These are phyloP conservation scores for Pristionchus maxplancki DNA, from an alignment of 2,888 invertebrate genomes.

Conservation along the genomic window DNA sequence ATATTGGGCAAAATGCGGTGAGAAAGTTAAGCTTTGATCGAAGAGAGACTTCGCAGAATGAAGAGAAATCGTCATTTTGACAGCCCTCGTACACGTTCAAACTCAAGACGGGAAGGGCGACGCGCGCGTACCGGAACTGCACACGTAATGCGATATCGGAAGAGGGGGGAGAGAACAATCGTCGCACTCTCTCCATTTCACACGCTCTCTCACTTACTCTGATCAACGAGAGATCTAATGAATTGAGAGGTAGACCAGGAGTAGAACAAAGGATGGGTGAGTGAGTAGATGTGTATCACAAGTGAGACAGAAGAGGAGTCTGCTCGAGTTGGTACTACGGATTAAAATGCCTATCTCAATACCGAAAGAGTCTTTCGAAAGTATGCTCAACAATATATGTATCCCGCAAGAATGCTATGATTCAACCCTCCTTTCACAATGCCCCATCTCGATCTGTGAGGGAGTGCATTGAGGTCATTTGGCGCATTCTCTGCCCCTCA, in stretches of 20 bases:
- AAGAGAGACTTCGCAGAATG: neutral
- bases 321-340: neutral
- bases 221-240: neutral
- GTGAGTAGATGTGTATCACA: neutral
- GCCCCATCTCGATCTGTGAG: neutral
- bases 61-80: neutral
- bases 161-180: neutral
- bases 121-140: conserved; percentile 5
- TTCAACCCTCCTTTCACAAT: conserved; percentile 1
- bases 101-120: neutral
- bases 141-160: conserved; percentile 5
- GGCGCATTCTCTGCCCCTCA: conserved; percentile 26
- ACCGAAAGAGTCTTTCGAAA: neutral
- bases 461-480: conserved; percentile 38
- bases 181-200: neutral
- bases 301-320: neutral
- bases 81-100: neutral
- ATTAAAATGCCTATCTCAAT: neutral
- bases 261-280: conserved; percentile 25
- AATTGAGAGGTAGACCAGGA: neutral
- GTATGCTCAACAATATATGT: neutral
- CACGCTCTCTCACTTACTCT: neutral
- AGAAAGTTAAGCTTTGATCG: neutral
- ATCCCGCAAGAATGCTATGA: neutral
- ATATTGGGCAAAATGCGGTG: neutral